phyloP scores from a whole-genome alignment of 92 coral and sea anemone genomes.

The Zoanthus sociatus region DNA sequence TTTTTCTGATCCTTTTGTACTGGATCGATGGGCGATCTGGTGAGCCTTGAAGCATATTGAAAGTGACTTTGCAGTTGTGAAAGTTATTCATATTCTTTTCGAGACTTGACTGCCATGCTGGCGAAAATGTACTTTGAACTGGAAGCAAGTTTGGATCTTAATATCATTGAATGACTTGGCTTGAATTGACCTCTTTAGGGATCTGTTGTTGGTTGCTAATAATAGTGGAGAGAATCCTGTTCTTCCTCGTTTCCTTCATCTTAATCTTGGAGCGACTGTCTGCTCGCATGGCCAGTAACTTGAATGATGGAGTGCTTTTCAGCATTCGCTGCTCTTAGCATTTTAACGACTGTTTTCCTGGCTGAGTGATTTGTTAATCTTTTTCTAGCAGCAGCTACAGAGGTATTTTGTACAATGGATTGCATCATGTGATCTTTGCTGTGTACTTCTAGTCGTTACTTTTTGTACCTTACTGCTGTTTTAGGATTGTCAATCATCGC shows the following conservation, averaged over 20 bases:
- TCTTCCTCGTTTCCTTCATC: not conserved
- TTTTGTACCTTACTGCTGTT: slow-evolving; percentile 54
- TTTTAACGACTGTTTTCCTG: not conserved
- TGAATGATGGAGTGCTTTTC: not conserved
- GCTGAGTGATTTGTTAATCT: slow-evolving; percentile 55
- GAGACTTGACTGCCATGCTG: too few species aligned
- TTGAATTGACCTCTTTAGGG: too few species aligned
- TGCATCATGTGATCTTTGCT: slow-evolving; percentile 58
- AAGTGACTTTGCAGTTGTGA: too few species aligned
- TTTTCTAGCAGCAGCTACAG: slow-evolving; percentile 17
- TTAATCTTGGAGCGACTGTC: not conserved
- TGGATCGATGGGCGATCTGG: too few species aligned
- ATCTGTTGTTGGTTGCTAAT: not conserved
- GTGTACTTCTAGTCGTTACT: slow-evolving; percentile 51
- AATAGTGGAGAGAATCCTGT: not conserved
- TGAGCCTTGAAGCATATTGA: too few species aligned
- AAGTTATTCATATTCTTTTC: too few species aligned
- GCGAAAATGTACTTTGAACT: too few species aligned
- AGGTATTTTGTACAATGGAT: slow-evolving; percentile 47
- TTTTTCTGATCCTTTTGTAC: too few species aligned
- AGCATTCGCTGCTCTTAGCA: not conserved
- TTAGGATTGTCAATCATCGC: not conserved
- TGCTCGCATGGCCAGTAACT: not conserved
- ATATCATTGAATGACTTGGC: too few species aligned
- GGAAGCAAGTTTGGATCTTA: too few species aligned